A percentile compares a stretch with the other conserved stretches of the same genome.
These are phyloP conservation scores for Actenoides hombroni DNA, from an alignment of 2,113 vertebrate species.

Conservation along the genomic window DNA sequence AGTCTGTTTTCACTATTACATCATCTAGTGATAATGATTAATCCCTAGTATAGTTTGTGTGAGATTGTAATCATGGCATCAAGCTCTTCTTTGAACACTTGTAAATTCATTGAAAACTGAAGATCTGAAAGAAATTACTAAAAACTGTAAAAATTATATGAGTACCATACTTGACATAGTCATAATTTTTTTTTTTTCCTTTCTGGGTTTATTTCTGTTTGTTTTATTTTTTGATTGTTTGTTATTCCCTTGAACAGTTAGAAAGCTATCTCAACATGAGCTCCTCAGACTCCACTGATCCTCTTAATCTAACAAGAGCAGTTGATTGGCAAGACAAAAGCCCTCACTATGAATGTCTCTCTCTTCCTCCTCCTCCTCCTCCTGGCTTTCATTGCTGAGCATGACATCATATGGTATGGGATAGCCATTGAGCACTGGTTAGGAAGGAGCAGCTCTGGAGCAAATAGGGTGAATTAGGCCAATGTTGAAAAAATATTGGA, in stretches of 20 bases:
- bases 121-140: not conserved
- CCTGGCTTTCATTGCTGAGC: too few relatives aligned
- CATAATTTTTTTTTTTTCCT: too few relatives aligned
- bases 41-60: not conserved
- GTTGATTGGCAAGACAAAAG: too few relatives aligned
- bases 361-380: too few relatives aligned
- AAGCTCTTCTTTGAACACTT: not conserved
- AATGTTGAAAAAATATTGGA: not conserved
- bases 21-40: not conserved
- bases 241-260: not conserved
- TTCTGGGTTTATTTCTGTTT: too few relatives aligned
- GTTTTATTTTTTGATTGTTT: too few relatives aligned
- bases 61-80: not conserved
- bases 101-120: not conserved
- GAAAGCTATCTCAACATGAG: not conserved
- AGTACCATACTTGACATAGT: not conserved
- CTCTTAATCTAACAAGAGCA: not conserved
- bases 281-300: not conserved
- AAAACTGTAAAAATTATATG: not conserved
- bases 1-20: not conserved
- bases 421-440: not conserved
- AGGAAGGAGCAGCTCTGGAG: not conserved
- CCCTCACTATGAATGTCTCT: too few relatives aligned
- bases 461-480: not conserved
- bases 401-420: too few relatives aligned